Percentiles rank a stretch among this genome's conserved stretches.
phyloP scores from a whole-genome alignment of 2,888 invertebrate species.

The Pegoplata infirma region DNA sequence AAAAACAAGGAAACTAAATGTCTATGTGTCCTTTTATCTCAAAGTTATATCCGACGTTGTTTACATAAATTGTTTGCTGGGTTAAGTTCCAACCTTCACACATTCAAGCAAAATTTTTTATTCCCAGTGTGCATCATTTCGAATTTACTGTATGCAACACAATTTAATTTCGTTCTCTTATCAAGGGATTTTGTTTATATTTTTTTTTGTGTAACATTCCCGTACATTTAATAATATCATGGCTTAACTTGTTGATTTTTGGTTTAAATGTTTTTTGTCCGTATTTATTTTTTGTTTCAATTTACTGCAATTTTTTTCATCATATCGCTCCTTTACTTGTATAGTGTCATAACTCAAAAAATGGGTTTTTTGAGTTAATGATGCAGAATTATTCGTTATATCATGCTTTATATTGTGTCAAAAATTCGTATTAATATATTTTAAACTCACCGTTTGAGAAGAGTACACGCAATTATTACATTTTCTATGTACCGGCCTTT shows the following conservation, averaged over 20 bases:
- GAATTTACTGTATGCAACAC: constrained; percentile 54
- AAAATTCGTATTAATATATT: too few relatives aligned
- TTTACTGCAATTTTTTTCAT: constrained; percentile 19
- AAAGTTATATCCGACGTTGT: too few relatives aligned
- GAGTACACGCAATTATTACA: too few relatives aligned
- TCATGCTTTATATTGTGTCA: too few relatives aligned
- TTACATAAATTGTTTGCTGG: too few relatives aligned
- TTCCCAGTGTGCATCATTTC: constrained; percentile 11
- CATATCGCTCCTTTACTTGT: not conserved
- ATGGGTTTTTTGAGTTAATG: too few relatives aligned
- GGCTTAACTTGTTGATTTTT: constrained; percentile 66
- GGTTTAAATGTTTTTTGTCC: constrained; percentile 49
- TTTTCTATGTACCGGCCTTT: too few relatives aligned
- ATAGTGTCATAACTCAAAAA: too few relatives aligned
- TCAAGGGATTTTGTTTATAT: constrained; percentile 44
- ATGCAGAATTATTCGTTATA: too few relatives aligned
- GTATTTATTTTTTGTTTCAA: not conserved
- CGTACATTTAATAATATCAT: constrained; percentile 37
- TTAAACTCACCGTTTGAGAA: too few relatives aligned
- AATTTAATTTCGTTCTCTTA: constrained; percentile 57
- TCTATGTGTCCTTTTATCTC: too few relatives aligned
- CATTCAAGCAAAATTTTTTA: not conserved
- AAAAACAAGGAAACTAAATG: too few relatives aligned
- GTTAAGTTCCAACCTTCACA: not conserved
- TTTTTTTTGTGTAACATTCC: constrained; percentile 14